phyloP scores from a whole-genome alignment of 2,888 invertebrate genomes.

The Panzeria rudis region DNA sequence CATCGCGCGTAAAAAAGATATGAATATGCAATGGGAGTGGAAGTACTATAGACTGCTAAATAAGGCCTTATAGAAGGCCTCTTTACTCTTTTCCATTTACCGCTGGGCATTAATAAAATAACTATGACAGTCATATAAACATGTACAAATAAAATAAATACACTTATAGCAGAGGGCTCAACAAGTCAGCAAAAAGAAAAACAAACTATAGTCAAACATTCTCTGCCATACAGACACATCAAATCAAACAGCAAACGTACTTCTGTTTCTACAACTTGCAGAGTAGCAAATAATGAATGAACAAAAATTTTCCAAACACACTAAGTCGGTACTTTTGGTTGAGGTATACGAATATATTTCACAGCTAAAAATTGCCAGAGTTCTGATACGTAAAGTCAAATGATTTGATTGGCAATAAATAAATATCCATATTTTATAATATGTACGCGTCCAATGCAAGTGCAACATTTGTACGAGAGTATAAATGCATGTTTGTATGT shows the following conservation, averaged over 20 bases:
- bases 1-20: too few relatives aligned
- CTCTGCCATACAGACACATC: background rate
- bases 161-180: background rate
- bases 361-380: background rate
- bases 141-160: conserved; percentile 11
- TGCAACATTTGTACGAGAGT: background rate
- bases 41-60: too few relatives aligned
- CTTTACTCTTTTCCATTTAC: too few relatives aligned
- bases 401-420: conserved; percentile 46
- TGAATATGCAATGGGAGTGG: too few relatives aligned
- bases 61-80: too few relatives aligned
- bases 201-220: conserved; percentile 3
- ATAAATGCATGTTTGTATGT: conserved; percentile 37
- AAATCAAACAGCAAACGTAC: conserved; percentile 13
- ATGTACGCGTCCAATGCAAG: conserved; percentile 14
- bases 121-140: conserved; percentile 28
- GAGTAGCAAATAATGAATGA: conserved; percentile 4
- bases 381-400: conserved; percentile 49
- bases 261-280: background rate
- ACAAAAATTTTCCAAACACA: background rate
- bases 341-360: background rate
- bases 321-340: background rate
- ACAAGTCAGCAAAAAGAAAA: conserved; percentile 19
- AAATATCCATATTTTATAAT: conserved; percentile 28
- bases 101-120: conserved; percentile 4